Conservation (phyloP, 2,113 vertebrate genomes). For the Neogobius melanostomus region DNA sequence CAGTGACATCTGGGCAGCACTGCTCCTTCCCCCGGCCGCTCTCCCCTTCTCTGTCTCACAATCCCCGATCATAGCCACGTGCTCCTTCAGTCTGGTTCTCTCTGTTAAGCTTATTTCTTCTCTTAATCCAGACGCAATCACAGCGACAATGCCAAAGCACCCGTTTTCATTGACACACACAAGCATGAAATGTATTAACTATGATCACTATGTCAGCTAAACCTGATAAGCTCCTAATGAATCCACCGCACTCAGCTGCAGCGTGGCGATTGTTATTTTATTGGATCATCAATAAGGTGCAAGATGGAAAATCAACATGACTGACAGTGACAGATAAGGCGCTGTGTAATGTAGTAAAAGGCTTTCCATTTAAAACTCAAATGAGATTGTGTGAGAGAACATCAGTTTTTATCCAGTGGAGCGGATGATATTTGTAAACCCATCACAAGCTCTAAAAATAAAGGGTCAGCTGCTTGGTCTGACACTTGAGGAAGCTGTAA, state of each 20-base stretch:
- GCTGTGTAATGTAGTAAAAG: constrained; percentile 23
- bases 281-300: constrained; percentile 54
- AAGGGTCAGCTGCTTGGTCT: background rate
- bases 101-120: constrained; percentile 70
- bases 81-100: constrained; percentile 63
- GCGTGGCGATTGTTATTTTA: constrained; percentile 38
- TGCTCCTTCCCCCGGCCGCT: constrained; percentile 49
- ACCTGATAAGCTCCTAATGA: constrained; percentile 59
- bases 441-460: constrained; percentile 7
- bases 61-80: constrained; percentile 66
- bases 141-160: constrained; percentile 52
- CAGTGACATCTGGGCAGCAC: constrained; percentile 69
- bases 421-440: constrained; percentile 25
- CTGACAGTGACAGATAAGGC: constrained; percentile 35
- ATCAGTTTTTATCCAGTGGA: constrained; percentile 19
- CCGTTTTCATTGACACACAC: constrained; percentile 30
- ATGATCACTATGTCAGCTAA: constrained; percentile 56
- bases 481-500: background rate
- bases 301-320: constrained; percentile 44
- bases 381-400: constrained; percentile 14
- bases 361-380: constrained; percentile 23
- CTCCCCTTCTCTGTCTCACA: constrained; percentile 43
- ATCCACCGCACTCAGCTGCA: constrained; percentile 27
- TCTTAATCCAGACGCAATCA: constrained; percentile 73
- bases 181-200: constrained; percentile 61